phyloP scores from a whole-genome alignment of 2,113 vertebrate species.

The Brienomyrus longianalis region DNA sequence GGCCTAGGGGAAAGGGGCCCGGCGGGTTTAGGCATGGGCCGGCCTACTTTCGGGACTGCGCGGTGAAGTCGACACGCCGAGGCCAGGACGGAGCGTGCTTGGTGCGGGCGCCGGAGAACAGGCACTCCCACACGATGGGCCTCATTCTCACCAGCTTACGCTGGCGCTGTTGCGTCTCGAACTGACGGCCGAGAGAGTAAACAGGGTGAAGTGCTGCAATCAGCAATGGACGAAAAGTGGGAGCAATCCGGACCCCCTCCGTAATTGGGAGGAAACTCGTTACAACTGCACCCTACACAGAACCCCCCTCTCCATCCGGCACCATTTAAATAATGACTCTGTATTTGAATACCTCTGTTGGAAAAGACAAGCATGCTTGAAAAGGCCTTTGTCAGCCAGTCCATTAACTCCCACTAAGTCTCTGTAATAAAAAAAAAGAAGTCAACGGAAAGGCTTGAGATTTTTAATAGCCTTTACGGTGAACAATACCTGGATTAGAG shows the following conservation, averaged over 20 bases:
- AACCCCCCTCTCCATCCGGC: neutral
- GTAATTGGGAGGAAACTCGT: neutral
- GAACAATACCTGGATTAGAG: slow-evolving; percentile 49
- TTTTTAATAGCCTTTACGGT: slow-evolving; percentile 45
- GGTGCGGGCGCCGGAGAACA: neutral
- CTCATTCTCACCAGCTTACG: neutral
- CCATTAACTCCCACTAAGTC: slow-evolving; percentile 38
- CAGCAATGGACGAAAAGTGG: neutral
- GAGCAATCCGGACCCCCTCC: neutral
- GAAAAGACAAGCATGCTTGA: slow-evolving; percentile 26
- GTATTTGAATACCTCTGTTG: slow-evolving; percentile 13
- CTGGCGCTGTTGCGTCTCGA: neutral
- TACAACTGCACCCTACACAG: neutral
- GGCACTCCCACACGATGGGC: neutral
- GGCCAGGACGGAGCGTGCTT: neutral
- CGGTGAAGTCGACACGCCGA: neutral
- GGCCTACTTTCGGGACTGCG: neutral
- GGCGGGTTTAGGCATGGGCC: neutral
- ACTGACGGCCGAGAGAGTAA: neutral
- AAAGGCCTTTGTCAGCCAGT: slow-evolving; percentile 35
- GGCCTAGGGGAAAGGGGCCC: neutral
- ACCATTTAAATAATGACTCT: slow-evolving; percentile 7
- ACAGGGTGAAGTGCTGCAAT: neutral
- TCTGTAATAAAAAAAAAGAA: slow-evolving; percentile 28
- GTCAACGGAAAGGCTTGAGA: slow-evolving; percentile 36